Evolutionary conservation across 2,113 vertebrate species (phyloP).

Genomic region (Parus major): DNA sequence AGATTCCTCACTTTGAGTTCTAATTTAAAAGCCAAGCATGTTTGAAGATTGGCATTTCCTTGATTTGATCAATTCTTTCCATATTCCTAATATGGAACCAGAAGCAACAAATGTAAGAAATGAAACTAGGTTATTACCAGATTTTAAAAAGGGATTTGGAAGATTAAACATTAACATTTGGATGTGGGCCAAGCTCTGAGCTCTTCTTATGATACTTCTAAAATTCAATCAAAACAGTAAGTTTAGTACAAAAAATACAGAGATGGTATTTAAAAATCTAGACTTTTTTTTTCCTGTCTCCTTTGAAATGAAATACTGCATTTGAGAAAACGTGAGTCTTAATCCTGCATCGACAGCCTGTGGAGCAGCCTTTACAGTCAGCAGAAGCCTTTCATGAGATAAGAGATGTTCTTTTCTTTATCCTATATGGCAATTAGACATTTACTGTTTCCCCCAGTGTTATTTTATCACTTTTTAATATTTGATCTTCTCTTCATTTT

Average conservation of each 20-base stretch:
- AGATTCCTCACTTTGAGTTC: background rate
- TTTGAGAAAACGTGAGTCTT: background rate
- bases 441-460: background rate
- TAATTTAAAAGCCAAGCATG: conserved; percentile 10
- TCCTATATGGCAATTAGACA: background rate
- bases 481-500: background rate
- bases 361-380: background rate
- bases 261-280: background rate
- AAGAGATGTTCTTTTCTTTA: background rate
- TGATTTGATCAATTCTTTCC: conserved; percentile 12
- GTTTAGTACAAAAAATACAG: background rate
- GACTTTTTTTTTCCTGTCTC: background rate
- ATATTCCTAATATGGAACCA: background rate
- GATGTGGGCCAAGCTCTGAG: background rate
- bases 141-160: conserved; percentile 1
- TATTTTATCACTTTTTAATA: background rate
- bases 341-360: background rate
- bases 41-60: background rate
- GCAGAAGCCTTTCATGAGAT: background rate
- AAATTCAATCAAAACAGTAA: background rate
- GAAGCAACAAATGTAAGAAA: conserved; percentile 3
- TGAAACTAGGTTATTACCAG: background rate
- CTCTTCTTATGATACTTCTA: background rate
- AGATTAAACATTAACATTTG: conserved; percentile 21
- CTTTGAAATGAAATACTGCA: background rate